Evolutionary conservation across 1,140 invertebrate species (phyloP).

Genomic region (Pseudoatta argentina): DNA sequence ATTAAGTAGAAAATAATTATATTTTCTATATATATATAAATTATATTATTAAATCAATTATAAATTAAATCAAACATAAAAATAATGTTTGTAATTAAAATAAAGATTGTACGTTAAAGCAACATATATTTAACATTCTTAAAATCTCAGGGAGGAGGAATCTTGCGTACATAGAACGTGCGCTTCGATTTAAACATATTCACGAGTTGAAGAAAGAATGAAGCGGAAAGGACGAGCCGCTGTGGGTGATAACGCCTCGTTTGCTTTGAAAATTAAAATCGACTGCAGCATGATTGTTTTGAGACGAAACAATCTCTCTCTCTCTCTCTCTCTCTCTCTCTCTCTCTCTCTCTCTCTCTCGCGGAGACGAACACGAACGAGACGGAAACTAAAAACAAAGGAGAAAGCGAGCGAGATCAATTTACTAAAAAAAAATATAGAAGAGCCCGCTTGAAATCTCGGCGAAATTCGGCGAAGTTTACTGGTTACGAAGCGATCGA

Average conservation of each 20-base stretch:
- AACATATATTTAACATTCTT: not conserved
- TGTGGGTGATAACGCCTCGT: slow-evolving; percentile 54
- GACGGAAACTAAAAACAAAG: slow-evolving; percentile 25
- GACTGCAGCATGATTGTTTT: slow-evolving; percentile 63
- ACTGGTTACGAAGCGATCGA: not conserved
- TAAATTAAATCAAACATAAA: not conserved
- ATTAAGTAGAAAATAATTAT: not conserved
- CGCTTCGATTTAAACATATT: slow-evolving; percentile 29
- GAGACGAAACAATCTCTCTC: slow-evolving; percentile 40
- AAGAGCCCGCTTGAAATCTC: not conserved
- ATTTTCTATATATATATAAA: not conserved
- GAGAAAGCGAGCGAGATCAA: slow-evolving; percentile 28
- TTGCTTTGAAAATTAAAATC: slow-evolving; percentile 65
- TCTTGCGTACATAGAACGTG: not conserved
- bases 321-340: not conserved
- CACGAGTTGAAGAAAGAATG: slow-evolving; percentile 14
- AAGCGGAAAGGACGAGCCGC: slow-evolving; percentile 38
- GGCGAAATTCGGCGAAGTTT: not conserved
- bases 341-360: not conserved
- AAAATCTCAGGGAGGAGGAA: not conserved
- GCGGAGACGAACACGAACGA: slow-evolving; percentile 29
- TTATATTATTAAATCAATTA: not conserved
- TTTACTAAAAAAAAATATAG: slow-evolving; percentile 37
- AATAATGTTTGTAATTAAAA: not conserved
- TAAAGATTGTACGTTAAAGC: not conserved